These are phyloP conservation scores for Didymodactylos carnosus DNA, from an alignment of 2,888 invertebrate species.

Conservation along the genomic window DNA sequence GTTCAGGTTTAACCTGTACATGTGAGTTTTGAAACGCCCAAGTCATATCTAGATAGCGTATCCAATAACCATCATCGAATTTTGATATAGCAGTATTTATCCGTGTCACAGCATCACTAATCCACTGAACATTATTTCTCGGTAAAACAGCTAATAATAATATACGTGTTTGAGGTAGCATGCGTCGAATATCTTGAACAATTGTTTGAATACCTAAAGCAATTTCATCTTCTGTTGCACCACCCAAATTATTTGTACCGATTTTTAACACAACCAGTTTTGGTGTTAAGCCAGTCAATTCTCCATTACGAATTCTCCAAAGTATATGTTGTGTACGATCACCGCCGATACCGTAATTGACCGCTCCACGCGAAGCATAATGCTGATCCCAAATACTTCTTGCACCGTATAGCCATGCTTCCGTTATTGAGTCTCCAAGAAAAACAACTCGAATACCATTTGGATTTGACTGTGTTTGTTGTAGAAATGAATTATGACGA, in stretches of 20 bases:
- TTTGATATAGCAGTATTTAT: too few relatives aligned
- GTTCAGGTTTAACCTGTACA: not conserved
- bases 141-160: not conserved
- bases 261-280: constrained; percentile 69
- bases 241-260: constrained; percentile 65
- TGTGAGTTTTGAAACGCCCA: not conserved
- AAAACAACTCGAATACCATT: too few relatives aligned
- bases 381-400: not conserved
- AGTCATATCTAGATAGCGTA: not conserved
- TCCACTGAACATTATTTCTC: not conserved
- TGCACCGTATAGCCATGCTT: not conserved
- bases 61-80: too few relatives aligned
- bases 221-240: constrained; percentile 53
- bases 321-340: constrained; percentile 69
- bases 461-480: too few relatives aligned
- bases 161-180: constrained; percentile 41
- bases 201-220: constrained; percentile 60
- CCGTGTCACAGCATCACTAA: not conserved
- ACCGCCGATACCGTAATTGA: constrained; percentile 65
- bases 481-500: too few relatives aligned
- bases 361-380: not conserved
- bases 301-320: constrained; percentile 72
- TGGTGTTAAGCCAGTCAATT: constrained; percentile 62
- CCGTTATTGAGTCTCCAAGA: not conserved
- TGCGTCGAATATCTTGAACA: constrained; percentile 50